phyloP scores from a whole-genome alignment of 2,113 vertebrate species.

The Caretta caretta region DNA sequence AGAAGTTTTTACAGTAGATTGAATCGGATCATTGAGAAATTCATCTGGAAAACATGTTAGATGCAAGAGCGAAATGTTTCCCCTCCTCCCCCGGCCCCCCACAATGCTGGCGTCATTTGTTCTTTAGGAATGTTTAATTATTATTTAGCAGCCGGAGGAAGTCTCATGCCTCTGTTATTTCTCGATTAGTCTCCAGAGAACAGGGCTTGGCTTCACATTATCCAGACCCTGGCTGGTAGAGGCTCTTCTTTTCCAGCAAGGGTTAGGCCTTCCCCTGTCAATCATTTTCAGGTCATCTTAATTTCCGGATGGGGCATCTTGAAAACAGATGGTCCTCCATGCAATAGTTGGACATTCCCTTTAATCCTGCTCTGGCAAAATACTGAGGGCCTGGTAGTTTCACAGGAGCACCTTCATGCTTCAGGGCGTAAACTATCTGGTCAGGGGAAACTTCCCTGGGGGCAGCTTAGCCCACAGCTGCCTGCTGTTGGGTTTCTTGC shows the following conservation, averaged over 20 bases:
- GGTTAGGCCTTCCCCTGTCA: background rate
- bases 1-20: constrained; percentile 71
- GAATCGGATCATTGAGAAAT: constrained; percentile 66
- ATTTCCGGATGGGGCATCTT: background rate
- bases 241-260: background rate
- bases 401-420: background rate
- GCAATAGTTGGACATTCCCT: background rate
- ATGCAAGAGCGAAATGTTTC: constrained; percentile 15
- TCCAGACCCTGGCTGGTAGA: background rate
- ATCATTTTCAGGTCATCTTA: background rate
- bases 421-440: background rate
- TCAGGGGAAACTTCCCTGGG: background rate
- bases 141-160: background rate
- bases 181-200: background rate
- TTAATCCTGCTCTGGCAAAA: background rate
- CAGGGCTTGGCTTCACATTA: background rate
- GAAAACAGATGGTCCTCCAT: background rate
- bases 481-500: background rate
- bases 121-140: constrained; percentile 41
- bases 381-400: background rate
- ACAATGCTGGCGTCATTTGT: background rate
- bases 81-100: background rate
- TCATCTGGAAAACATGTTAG: constrained; percentile 72
- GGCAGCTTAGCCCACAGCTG: background rate
- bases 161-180: constrained; percentile 12